These are phyloP conservation scores for Drosophila nr. fundita DNA, from an alignment of 2,888 invertebrate species.

Conservation along the genomic window DNA sequence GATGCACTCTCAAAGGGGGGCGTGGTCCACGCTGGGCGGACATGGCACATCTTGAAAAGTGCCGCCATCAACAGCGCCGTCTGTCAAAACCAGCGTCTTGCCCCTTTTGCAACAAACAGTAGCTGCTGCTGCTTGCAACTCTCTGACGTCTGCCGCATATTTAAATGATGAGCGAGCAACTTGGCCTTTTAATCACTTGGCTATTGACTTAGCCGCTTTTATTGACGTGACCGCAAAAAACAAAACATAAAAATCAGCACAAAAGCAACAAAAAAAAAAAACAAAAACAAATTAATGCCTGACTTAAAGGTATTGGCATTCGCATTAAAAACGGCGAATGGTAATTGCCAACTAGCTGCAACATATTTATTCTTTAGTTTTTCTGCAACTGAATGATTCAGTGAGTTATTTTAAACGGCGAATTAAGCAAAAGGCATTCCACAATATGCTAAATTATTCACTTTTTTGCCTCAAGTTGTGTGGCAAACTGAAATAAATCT, in stretches of 20 bases:
- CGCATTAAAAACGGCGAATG: slow-evolving; percentile 30
- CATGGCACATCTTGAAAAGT: slow-evolving; percentile 44
- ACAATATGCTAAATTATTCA: neutral
- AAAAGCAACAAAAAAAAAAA: neutral
- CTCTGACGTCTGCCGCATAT: slow-evolving; percentile 49
- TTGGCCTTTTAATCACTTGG: slow-evolving; percentile 9
- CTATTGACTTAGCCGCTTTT: slow-evolving; percentile 14
- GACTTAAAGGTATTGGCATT: slow-evolving; percentile 33
- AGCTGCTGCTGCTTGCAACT: slow-evolving; percentile 27
- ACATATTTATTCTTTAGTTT: slow-evolving; percentile 4
- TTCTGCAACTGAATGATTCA: slow-evolving; percentile 18
- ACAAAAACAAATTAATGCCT: slow-evolving; percentile 17
- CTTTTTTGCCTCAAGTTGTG: neutral
- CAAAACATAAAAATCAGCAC: neutral
- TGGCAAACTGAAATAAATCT: slow-evolving; percentile 6
- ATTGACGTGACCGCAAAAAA: slow-evolving; percentile 29
- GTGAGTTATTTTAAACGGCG: neutral
- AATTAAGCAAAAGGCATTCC: neutral
- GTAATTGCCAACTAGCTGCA: slow-evolving; percentile 28
- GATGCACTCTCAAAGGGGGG: slow-evolving; percentile 39
- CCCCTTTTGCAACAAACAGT: slow-evolving; percentile 30
- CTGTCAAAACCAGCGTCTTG: neutral
- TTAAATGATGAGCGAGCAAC: slow-evolving; percentile 56
- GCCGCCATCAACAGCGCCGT: slow-evolving; percentile 49
- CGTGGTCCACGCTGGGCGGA: slow-evolving; percentile 21